A percentile compares a stretch with the other conserved stretches of the same genome.
Evolutionary conservation across 1,140 invertebrate species (phyloP).

Genomic region (Drosophila yakuba): DNA sequence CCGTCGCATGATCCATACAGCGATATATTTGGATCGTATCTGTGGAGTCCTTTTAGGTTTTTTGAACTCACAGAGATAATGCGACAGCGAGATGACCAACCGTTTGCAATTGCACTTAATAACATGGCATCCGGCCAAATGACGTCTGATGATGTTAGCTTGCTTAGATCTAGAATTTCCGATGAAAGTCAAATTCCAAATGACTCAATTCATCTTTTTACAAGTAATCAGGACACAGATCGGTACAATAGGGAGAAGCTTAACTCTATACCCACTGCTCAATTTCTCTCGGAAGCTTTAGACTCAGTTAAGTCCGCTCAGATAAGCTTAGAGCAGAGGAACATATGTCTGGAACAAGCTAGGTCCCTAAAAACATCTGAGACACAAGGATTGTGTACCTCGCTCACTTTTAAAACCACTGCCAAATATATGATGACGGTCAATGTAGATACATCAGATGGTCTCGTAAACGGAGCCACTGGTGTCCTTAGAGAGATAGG

Average conservation of each 20-base stretch:
- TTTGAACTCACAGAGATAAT: slow-evolving; percentile 38
- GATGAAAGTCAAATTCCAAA: neutral
- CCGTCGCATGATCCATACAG: neutral
- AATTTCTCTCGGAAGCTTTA: neutral
- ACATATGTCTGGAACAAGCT: neutral
- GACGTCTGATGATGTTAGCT: neutral
- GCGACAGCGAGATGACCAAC: neutral
- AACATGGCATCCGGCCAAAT: neutral
- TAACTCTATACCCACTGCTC: neutral
- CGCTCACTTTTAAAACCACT: neutral
- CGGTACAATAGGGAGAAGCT: neutral
- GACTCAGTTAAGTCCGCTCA: neutral
- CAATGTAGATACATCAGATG: no score
- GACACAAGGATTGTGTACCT: neutral
- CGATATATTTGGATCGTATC: neutral
- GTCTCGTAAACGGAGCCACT: no score
- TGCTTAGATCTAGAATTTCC: neutral
- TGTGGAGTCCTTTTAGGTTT: neutral
- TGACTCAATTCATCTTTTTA: neutral
- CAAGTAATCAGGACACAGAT: no score
- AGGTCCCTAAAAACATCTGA: neutral
- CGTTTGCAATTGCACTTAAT: slow-evolving; percentile 3
- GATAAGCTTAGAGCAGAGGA: neutral
- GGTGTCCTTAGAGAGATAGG: no score
- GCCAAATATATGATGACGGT: no score